Evolutionary conservation across 2,797 vertebrate species (phyloP).

Genomic region (Cyprinella venusta): DNA sequence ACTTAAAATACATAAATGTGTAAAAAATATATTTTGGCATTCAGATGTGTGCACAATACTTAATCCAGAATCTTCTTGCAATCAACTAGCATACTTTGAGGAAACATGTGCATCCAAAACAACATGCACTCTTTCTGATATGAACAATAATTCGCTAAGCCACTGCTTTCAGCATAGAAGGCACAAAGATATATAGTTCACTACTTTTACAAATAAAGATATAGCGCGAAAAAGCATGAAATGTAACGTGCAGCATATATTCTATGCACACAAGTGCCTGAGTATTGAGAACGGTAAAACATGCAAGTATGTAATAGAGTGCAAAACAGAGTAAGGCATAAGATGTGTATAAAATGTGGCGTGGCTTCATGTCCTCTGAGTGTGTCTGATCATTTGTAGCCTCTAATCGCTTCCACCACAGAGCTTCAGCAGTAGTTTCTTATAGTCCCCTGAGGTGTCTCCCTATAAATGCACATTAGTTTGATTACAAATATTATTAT

Average conservation of each 20-base stretch:
- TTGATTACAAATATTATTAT: background rate
- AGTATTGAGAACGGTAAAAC: conserved; percentile 58
- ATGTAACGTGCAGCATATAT: conserved; percentile 42
- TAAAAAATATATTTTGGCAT: conserved; percentile 14
- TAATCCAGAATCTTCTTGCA: conserved; percentile 52
- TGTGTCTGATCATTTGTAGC: background rate
- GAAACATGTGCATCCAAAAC: background rate
- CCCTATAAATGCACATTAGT: conserved; percentile 78
- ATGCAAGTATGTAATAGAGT: conserved; percentile 60
- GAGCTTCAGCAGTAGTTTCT: conserved; percentile 93
- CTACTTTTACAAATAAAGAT: conserved; percentile 49
- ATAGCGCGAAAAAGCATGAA: conserved; percentile 49
- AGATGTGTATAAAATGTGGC: conserved; percentile 29
- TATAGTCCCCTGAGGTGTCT: conserved; percentile 97
- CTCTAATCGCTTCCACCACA: conserved; percentile 93
- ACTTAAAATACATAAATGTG: conserved; percentile 1
- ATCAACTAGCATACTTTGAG: background rate
- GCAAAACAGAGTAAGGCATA: conserved; percentile 38
- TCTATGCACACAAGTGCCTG: conserved; percentile 54
- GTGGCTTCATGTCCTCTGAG: conserved; percentile 46
- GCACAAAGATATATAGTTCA: conserved; percentile 9
- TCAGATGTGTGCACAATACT: conserved; percentile 41
- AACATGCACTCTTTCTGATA: background rate
- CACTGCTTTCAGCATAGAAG: conserved; percentile 22
- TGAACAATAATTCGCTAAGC: background rate